phyloP scores from a whole-genome alignment of 2,113 vertebrate species.

The Pseudorhombus dupliciocellatus region DNA sequence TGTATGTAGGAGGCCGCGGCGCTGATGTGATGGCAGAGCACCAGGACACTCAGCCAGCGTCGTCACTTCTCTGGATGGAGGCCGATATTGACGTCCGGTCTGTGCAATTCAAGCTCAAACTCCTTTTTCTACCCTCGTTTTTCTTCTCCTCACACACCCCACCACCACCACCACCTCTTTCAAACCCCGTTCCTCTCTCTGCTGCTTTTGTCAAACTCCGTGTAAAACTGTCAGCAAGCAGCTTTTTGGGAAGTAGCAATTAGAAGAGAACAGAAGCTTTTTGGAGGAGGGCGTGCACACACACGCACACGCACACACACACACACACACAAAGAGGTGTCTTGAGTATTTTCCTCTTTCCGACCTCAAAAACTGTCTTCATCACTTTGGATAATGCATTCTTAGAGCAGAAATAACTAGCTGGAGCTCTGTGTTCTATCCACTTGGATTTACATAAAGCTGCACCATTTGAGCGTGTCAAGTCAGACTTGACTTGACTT shows the following conservation, averaged over 20 bases:
- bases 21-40: too few relatives aligned
- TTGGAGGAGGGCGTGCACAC: background rate
- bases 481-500: slow-evolving; percentile 18
- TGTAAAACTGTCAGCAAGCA: slow-evolving; percentile 49
- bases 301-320: background rate
- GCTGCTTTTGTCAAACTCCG: slow-evolving; percentile 46
- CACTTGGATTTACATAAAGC: slow-evolving; percentile 48
- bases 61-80: too few relatives aligned
- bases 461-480: background rate
- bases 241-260: slow-evolving; percentile 58
- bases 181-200: slow-evolving; percentile 31
- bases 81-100: background rate
- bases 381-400: slow-evolving; percentile 48
- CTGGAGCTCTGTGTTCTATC: slow-evolving; percentile 37
- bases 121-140: background rate
- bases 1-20: too few relatives aligned
- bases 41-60: too few relatives aligned
- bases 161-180: slow-evolving; percentile 15
- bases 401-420: slow-evolving; percentile 51
- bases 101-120: slow-evolving; percentile 26
- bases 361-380: slow-evolving; percentile 45
- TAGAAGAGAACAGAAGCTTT: slow-evolving; percentile 26
- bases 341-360: slow-evolving; percentile 40
- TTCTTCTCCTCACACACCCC: slow-evolving; percentile 10
- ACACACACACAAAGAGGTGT: slow-evolving; percentile 3